Conservation (phyloP, 2,113 vertebrate species). For the Aegithalos caudatus region DNA sequence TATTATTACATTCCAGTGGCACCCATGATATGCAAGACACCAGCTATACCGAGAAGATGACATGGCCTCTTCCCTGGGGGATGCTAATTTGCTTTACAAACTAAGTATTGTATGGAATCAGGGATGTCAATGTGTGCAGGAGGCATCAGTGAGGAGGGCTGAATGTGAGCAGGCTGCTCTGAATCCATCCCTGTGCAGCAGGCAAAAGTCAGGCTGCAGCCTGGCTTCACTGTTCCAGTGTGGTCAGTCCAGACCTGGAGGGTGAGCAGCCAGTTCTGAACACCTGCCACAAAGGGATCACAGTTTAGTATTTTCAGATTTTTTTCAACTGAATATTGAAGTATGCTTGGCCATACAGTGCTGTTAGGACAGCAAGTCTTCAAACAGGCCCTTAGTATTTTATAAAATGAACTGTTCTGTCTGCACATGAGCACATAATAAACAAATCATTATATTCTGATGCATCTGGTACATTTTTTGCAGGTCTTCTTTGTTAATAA, state of each 20-base stretch:
- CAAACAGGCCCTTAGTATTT: not conserved
- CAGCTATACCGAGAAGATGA: not conserved
- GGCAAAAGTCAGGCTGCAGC: not conserved
- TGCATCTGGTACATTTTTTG: not conserved
- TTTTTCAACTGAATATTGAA: not conserved
- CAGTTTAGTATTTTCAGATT: not conserved
- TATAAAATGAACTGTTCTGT: not conserved
- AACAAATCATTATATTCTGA: not conserved
- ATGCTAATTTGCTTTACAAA: constrained; percentile 36
- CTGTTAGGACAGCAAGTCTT: not conserved
- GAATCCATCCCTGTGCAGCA: accelerated
- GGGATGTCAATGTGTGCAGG: not conserved
- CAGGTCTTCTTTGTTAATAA: not conserved
- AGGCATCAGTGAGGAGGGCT: not conserved
- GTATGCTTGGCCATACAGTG: not conserved
- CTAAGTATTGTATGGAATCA: not conserved
- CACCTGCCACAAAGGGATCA: not conserved
- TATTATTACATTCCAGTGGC: constrained; percentile 52
- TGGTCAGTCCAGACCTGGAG: not conserved
- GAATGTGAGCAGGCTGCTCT: not conserved
- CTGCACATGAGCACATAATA: not conserved
- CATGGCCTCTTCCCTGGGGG: not conserved
- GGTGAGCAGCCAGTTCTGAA: not conserved
- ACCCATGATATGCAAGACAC: constrained; percentile 36
- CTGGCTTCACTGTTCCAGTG: accelerated